Evolutionary conservation across 2,888 invertebrate species (phyloP).

Genomic region (Macaria notata): DNA sequence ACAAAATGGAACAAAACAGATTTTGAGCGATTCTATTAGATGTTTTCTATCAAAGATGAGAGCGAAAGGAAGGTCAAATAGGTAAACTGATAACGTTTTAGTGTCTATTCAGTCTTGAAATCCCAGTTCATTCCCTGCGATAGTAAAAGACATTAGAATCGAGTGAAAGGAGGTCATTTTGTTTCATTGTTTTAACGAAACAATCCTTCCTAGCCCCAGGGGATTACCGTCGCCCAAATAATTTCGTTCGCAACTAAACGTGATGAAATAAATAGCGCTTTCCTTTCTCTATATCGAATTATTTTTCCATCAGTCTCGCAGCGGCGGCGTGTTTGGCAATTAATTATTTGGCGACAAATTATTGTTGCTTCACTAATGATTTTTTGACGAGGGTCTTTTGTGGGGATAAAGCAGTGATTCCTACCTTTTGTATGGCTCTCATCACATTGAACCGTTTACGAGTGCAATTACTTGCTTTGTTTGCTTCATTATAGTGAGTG

Average conservation of each 20-base stretch:
- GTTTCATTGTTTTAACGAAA: slow-evolving; percentile 22
- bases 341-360: slow-evolving; percentile 65
- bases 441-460: slow-evolving; percentile 20
- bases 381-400: slow-evolving; percentile 71
- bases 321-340: slow-evolving; percentile 36
- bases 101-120: not conserved
- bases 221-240: slow-evolving; percentile 22
- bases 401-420: slow-evolving; percentile 48
- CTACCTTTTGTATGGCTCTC: slow-evolving; percentile 33
- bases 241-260: slow-evolving; percentile 24
- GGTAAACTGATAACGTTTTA: no score
- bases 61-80: not conserved
- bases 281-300: slow-evolving; percentile 53
- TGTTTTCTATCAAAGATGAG: not conserved
- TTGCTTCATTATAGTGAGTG: slow-evolving; percentile 19
- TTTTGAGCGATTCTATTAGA: not conserved
- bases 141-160: slow-evolving; percentile 22
- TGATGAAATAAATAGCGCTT: slow-evolving; percentile 28
- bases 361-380: slow-evolving; percentile 65
- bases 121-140: slow-evolving; percentile 14
- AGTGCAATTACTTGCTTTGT: slow-evolving; percentile 23
- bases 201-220: slow-evolving; percentile 21
- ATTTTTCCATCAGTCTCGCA: slow-evolving; percentile 57
- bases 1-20: no score
- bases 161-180: slow-evolving; percentile 16